Evolutionary conservation across 2,888 invertebrate species (phyloP), one percentile per base, ranked within the genome.

Genomic region (Phanerotoma sp.): DNA sequence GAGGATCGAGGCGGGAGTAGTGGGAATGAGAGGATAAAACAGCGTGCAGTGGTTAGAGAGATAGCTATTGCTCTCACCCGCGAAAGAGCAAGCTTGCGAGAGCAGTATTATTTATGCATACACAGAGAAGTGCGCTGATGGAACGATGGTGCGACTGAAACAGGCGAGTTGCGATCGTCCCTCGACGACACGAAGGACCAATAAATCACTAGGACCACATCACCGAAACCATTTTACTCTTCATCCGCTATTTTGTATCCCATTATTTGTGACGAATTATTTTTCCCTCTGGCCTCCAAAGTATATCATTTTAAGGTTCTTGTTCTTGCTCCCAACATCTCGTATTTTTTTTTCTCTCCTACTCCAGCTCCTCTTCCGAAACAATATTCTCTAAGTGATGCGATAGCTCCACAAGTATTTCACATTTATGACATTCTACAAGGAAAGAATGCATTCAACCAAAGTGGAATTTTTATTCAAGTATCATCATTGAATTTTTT

Each of bases 81-180:
- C 42, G 42, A 42, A 22, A 42, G 25, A 42, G 45, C 38, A 42
- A 47, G 47, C 47, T 47, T 21, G 35, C 21, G 42, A 33, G 41
- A 38, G 37, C 35, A 37, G 20, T 55, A 55, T 55, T 55, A 55
- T 55, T 55, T 55, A 55, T 55, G 55, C 55, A 55, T 50, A 55
- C 50, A 50, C 33, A 50, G 55, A 41, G 40, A 22, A 55, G 54
- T 40, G 40, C 41, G 50, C 50, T 55, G 55, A 55, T 50, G 55
- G 55, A 55, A 51, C 46, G 50, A 33, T 45, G 45, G 32, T 55
- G 55, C 55, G 25, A 55, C 46, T 46, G 55, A 45, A 54, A 53
- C 40, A 25, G 52, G 44, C 49, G 45, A 50, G 44, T 30, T 32
- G 30, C n/a, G 44, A 54, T 45, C 42, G 15, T 41, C 54, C 50